phyloP scores from a whole-genome alignment of 2,888 invertebrate species.

The Drosophila flavopinicola region DNA sequence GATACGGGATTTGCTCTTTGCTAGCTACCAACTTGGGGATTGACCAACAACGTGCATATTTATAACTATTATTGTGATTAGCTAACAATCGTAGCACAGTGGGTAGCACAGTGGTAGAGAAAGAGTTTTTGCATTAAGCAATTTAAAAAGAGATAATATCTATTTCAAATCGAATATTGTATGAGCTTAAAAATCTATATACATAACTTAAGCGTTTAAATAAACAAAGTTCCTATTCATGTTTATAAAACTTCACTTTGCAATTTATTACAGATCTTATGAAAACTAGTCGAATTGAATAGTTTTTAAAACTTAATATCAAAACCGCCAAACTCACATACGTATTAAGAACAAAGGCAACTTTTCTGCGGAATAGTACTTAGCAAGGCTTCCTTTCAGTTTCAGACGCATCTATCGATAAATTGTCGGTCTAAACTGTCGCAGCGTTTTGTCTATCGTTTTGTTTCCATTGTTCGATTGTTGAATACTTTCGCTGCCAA shows the following conservation, averaged over 20 bases:
- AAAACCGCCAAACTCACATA: no score
- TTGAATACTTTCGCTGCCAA: conserved; percentile 66
- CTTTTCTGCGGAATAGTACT: no score
- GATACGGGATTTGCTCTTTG: conserved; percentile 23
- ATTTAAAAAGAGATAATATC: no score
- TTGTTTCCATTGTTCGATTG: conserved; percentile 31
- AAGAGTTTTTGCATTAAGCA: no score
- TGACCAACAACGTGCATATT: conserved; percentile 35
- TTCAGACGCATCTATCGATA: conserved; percentile 1
- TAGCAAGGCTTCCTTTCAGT: not conserved
- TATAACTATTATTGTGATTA: conserved; percentile 29
- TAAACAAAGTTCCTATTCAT: no score
- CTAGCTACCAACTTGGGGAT: conserved; percentile 19
- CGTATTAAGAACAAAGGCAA: not conserved
- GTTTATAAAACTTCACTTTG: no score
- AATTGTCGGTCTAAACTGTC: conserved; percentile 4
- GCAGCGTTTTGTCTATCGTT: conserved; percentile 13
- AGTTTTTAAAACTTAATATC: no score
- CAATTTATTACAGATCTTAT: no score
- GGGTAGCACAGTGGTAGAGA: not conserved
- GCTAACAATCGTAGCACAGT: conserved; percentile 5
- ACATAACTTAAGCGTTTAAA: no score
- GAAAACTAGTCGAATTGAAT: no score
- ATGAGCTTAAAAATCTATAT: no score
- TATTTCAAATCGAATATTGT: no score